These are phyloP conservation scores for Orthosia gracilis DNA, from an alignment of 2,888 invertebrate species.

Conservation along the genomic window DNA sequence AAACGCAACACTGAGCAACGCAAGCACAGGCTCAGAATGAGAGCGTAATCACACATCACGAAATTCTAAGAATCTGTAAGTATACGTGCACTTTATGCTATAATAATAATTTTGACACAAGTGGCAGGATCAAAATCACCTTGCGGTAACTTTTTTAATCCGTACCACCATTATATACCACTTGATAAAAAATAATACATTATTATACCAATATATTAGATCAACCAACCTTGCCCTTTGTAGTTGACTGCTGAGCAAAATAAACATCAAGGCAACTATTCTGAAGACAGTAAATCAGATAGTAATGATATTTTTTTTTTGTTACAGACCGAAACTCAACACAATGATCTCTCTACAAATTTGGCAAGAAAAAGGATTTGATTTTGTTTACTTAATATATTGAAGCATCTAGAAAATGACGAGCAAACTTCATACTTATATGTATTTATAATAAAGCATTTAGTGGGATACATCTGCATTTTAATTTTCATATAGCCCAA, in stretches of 20 bases:
- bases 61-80: constrained; percentile 51
- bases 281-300: neutral
- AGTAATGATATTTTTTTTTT: constrained; percentile 29
- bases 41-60: constrained; percentile 48
- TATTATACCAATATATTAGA: neutral
- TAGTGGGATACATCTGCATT: constrained; percentile 68
- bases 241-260: neutral
- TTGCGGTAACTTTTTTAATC: neutral
- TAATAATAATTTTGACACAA: neutral
- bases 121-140: neutral
- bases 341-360: constrained; percentile 63
- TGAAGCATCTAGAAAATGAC: constrained; percentile 72
- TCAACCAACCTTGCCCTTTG: neutral
- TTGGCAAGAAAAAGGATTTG: constrained; percentile 64
- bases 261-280: neutral
- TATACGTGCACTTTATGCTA: constrained; percentile 1
- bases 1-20: constrained; percentile 54
- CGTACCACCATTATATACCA: too few species aligned
- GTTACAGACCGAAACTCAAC: constrained; percentile 52
- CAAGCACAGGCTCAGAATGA: constrained; percentile 53
- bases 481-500: constrained; percentile 33
- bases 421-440: constrained; percentile 70
- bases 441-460: constrained; percentile 72
- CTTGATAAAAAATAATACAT: neutral
- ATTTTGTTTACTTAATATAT: constrained; percentile 56